Evolutionary conservation across 2,888 invertebrate species (phyloP).

Genomic region (Heliothis peltigera): DNA sequence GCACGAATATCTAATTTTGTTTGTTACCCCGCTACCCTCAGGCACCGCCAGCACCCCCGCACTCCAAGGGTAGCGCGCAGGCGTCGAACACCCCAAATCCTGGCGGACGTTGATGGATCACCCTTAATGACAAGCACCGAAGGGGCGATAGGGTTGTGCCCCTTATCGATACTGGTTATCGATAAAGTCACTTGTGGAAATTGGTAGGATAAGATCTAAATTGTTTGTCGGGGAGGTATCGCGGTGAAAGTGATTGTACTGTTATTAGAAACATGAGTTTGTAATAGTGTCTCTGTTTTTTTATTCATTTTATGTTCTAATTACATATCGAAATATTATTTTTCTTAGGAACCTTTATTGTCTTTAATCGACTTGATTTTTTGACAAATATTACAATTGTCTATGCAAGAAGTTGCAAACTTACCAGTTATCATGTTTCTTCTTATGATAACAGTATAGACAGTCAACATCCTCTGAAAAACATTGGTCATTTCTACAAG

Average conservation of each 20-base stretch:
- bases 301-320: constrained; percentile 6
- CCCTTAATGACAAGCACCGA: constrained; percentile 89
- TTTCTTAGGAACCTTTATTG: neutral
- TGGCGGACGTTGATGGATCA: constrained; percentile 89
- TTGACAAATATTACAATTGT: no score
- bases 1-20: constrained; percentile 89
- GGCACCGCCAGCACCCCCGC: constrained; percentile 58
- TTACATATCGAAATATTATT: neutral
- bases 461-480: no score
- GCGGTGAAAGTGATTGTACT: constrained; percentile 58
- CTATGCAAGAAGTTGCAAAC: no score
- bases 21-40: constrained; percentile 75
- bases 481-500: constrained; percentile 63
- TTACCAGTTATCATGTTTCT: no score
- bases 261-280: constrained; percentile 61
- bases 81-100: constrained; percentile 88
- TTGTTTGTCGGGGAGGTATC: constrained; percentile 63
- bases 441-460: no score
- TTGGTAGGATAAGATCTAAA: constrained; percentile 74
- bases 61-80: constrained; percentile 73
- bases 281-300: constrained; percentile 22
- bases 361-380: no score
- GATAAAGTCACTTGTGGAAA: constrained; percentile 70
- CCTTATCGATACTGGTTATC: constrained; percentile 68
- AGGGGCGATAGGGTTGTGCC: constrained; percentile 79